Base-by-base conservation (phyloP, 2,888 invertebrate genomes). In the Parasteatoda lunata region DNA sequence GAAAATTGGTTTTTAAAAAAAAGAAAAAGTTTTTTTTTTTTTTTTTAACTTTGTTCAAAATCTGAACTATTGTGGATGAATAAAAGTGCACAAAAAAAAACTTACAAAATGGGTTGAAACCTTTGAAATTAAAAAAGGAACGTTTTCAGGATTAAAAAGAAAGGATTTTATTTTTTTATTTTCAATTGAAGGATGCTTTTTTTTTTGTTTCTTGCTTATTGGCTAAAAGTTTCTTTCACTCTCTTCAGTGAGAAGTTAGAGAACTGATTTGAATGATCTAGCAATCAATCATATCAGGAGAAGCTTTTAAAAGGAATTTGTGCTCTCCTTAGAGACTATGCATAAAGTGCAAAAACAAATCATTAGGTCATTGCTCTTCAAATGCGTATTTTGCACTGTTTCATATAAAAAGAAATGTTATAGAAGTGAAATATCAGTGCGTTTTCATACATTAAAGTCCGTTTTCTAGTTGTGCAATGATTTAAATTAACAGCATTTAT, bases 211-310 rank as follows among this genome's bases (percentile, higher is more conserved):
- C 71, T 71, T 80, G 66, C 80, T 80, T 86, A 86, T 80, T 71
- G 80, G 30, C 66, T 13, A 30, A 80, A 80, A 86, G 75, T 86
- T 79, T 80, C 85, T 86, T 86, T 86, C 77, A 80, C 76, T 80
- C n/a, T 86, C 76, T 70, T 70, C 80, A 86, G 79, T 80, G 47
- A 69, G 68, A 79, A 79, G 79, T 77, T 71, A 49, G 66, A 76
- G 85, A 47, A 66, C 65, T 76, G 80, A 80, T 86, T 86, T 86
- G 72, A 86, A 86, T 86, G 80, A 30, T n/a, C 30, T 54, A 77
- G 85, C 70, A 76, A 86, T 86, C 85, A 76, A 86, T 86, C 85
- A 86, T 77, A 80, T 76, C 77, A 71, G 66, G 69, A 6, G 71
- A 30, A 71, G 76, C 66, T 71, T 80, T 86, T 86, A 77, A 85